These are phyloP conservation scores for Tineola bisselliella DNA, from an alignment of 2,888 invertebrate genomes.

Conservation along the genomic window DNA sequence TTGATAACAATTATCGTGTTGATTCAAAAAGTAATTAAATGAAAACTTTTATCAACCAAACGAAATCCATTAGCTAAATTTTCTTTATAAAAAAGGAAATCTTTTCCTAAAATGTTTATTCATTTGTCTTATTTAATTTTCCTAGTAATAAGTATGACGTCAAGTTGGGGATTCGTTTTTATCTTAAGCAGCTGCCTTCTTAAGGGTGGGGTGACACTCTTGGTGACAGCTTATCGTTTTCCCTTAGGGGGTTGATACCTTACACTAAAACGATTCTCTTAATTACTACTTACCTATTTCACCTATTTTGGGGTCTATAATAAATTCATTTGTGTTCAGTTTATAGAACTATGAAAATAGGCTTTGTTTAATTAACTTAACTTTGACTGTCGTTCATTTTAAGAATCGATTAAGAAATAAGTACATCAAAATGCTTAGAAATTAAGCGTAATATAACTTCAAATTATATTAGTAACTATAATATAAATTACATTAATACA, in stretches of 20 bases:
- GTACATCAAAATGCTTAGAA: too few species aligned
- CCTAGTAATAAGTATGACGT: neutral
- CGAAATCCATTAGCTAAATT: neutral
- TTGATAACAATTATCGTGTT: neutral
- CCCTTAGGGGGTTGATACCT: neutral
- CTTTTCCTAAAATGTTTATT: conserved; percentile 2
- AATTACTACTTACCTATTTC: neutral
- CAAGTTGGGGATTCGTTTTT: conserved; percentile 5
- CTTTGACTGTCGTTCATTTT: too few species aligned
- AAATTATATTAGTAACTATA: neutral
- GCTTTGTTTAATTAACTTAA: too few species aligned
- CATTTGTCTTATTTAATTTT: conserved; percentile 5
- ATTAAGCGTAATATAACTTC: too few species aligned
- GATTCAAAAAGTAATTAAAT: neutral
- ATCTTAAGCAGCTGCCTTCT: conserved; percentile 4
- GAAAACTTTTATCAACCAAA: neutral
- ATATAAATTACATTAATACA: neutral
- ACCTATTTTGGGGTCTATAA: neutral
- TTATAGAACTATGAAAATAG: too few species aligned
- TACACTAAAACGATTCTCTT: conserved; percentile 4
- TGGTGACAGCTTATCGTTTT: conserved; percentile 12
- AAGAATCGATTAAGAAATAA: too few species aligned
- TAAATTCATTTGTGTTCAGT: neutral
- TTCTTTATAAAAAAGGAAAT: neutral
- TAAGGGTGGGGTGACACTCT: conserved; percentile 1